Base-by-base conservation (phyloP, 2,113 vertebrate genomes). In the Zapus hudsonius region DNA sequence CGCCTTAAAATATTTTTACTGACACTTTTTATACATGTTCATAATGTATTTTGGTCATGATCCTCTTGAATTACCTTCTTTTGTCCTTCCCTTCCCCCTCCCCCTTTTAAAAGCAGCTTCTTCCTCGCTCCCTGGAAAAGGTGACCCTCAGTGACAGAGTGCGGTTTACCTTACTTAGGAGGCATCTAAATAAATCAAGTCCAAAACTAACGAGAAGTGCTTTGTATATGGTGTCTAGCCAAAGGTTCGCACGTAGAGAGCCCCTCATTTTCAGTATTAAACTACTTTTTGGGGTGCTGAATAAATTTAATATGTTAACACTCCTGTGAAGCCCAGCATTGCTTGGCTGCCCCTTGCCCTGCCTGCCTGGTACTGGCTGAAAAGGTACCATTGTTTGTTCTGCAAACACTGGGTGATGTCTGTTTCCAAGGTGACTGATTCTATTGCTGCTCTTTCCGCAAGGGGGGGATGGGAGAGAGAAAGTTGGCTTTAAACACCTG, bases 341-440 rank as follows among this genome's bases (percentile, higher is more conserved):
- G 98, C 98, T 97, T 97, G 97, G 98, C 98, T 98, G 98, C 97
- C 98, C 98, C 98, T 98, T 98, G 98, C 98, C 98, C 98, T 98
- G 98, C 98, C 98, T 98, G 98, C 98, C 97, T 97, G 79, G 79
- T 87, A 95, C 98, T 98, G 98, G 96, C 98, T 98, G 97, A 98
- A 98, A 99, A 99, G 98, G 98, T 99, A 98, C 98, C 98, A 98
- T 98, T 99, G 99, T 99, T 99, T 99, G 98, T 98, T 99, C 98
- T 99, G 98, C 98, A 99, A 99, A 99, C 98, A 99, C 97, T 90
- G 98, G 98, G 98, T 98, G 98, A 98, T 98, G 99, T 99, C 98
- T 96, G 98, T 99, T 98, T 98, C 98, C 98, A 96, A 97, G 98
- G 98, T 97, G 96, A 99, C 98, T 93, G 94, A 97, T 70, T 59